These are phyloP conservation scores for Conopomorpha cramerella DNA, from an alignment of 1,140 invertebrate genomes.

Conservation along the genomic window DNA sequence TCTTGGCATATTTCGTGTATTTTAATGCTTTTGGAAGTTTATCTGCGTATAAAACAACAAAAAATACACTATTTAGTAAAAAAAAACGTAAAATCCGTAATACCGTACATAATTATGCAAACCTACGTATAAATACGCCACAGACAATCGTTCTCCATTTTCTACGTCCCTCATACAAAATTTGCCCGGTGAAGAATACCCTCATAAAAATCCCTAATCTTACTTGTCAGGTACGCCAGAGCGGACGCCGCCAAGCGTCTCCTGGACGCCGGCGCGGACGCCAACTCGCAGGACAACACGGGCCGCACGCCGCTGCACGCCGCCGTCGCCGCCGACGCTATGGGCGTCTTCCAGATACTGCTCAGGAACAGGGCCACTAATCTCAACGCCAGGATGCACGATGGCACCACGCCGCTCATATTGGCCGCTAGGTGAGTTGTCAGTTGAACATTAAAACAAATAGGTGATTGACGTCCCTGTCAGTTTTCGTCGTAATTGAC, in stretches of 20 bases:
- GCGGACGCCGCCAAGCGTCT: conserved; percentile 93
- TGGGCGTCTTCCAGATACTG: conserved; percentile 95
- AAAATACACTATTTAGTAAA: too few relatives aligned
- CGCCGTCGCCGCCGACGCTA: conserved; percentile 93
- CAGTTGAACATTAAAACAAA: neutral
- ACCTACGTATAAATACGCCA: too few relatives aligned
- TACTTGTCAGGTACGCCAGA: conserved; percentile 72
- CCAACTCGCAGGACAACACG: conserved; percentile 92
- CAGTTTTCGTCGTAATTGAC: too few relatives aligned
- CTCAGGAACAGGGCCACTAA: conserved; percentile 91
- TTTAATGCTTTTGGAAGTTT: neutral
- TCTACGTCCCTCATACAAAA: too few relatives aligned
- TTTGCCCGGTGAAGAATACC: neutral
- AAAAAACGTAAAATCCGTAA: too few relatives aligned
- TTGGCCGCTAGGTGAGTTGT: conserved; percentile 71
- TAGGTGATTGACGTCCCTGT: too few relatives aligned
- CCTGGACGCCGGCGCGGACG: conserved; percentile 92
- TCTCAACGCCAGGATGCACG: conserved; percentile 91
- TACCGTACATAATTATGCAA: too few relatives aligned
- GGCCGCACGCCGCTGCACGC: conserved; percentile 93
- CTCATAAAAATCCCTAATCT: neutral
- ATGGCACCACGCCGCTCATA: conserved; percentile 94
- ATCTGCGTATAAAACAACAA: too few relatives aligned
- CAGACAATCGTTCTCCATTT: too few relatives aligned
- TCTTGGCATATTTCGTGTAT: neutral